Evolutionary conservation across 92 coral and sea anemone genomes (phyloP).

Genomic region (Epizoanthus ramosus): DNA sequence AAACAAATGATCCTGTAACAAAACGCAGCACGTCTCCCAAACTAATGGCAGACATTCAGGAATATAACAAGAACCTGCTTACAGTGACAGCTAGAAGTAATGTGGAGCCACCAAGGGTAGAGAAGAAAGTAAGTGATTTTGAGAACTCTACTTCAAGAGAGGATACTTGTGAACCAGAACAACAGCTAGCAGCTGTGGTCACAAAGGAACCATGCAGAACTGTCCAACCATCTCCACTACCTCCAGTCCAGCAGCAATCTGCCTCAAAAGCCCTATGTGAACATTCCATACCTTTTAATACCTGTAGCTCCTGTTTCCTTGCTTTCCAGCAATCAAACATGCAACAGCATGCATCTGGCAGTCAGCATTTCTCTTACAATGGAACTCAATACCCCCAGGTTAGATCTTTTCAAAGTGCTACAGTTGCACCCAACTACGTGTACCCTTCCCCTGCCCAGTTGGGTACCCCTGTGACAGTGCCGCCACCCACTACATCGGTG

Average conservation of each 20-base stretch:
- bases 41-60: neutral
- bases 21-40: neutral
- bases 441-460: conserved; percentile 30
- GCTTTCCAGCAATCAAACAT: neutral
- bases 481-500: conserved; percentile 17
- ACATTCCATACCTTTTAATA: conserved; percentile 5
- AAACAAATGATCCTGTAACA: neutral
- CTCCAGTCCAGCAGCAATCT: conserved; percentile 22
- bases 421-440: neutral
- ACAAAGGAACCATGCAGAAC: neutral
- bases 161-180: neutral
- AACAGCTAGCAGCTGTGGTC: conserved; percentile 6
- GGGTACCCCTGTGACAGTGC: conserved; percentile 2
- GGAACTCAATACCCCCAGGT: neutral
- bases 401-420: conserved; percentile 27
- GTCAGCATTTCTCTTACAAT: conserved; percentile 2
- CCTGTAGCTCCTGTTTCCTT: neutral
- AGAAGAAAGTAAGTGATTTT: neutral
- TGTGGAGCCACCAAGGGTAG: neutral
- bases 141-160: neutral
- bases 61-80: neutral
- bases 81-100: neutral
- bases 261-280: conserved; percentile 7
- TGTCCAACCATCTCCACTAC: conserved; percentile 7
- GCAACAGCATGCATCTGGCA: neutral